Evolutionary conservation across 2,797 vertebrate genomes (phyloP).

Genomic region (Oryzias sinensis): DNA sequence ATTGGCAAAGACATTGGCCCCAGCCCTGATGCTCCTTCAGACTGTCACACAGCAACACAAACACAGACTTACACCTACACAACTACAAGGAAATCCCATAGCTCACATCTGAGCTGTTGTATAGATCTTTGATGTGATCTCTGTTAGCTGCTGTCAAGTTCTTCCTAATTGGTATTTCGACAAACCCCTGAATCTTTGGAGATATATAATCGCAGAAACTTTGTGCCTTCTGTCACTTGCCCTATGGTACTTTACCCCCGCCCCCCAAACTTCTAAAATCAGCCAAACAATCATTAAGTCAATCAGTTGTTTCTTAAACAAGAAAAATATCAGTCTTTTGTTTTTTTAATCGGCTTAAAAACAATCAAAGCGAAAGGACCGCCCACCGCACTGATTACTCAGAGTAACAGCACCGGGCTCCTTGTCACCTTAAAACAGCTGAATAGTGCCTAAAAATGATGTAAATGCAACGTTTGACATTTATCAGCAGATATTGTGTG

Average conservation of each 20-base stretch:
- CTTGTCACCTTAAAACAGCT: conserved; percentile 65
- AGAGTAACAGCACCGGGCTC: conserved; percentile 38
- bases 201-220: conserved; percentile 57
- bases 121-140: conserved; percentile 40
- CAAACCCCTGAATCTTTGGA: conserved; percentile 35
- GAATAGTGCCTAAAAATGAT: conserved; percentile 75
- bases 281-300: conserved; percentile 59
- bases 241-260: conserved; percentile 39
- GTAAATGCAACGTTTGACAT: conserved; percentile 63
- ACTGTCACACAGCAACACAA: conserved; percentile 52
- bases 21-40: conserved; percentile 41
- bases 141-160: conserved; percentile 57
- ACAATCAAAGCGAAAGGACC: conserved; percentile 68
- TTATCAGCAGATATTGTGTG: conserved; percentile 54
- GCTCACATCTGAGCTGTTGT: conserved; percentile 33
- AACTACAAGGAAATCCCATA: conserved; percentile 50
- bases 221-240: conserved; percentile 77
- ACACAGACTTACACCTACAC: conserved; percentile 40
- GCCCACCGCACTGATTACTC: conserved; percentile 34
- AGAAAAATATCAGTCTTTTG: too few relatives aligned
- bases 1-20: conserved; percentile 31
- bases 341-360: conserved; percentile 53
- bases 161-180: conserved; percentile 35
- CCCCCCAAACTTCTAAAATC: conserved; percentile 10
- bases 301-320: conserved; percentile 52